Base-by-base conservation (phyloP, 2,888 invertebrate species). In the Biston stratarius region DNA sequence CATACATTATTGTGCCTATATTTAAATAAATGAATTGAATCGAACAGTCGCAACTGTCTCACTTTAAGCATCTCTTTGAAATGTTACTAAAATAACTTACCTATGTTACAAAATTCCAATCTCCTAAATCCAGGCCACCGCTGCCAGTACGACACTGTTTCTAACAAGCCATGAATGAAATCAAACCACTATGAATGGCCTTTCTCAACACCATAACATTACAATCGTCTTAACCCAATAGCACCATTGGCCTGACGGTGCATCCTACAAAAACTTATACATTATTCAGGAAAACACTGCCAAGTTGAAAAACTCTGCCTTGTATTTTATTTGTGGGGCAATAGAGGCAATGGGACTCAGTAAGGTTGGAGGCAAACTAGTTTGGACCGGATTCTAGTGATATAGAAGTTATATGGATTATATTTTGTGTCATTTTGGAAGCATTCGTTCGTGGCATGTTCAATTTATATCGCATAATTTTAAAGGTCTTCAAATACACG, bases 241-340 rank as follows among this genome's bases (percentile, higher is more conserved):
- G 61, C 70, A 55, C 55, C 55, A 55, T 55, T 55, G 42, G 55
- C 56, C 47, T 67, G 66, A 73, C 72, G 62, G 52, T 53, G 72
- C 72, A 75, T 73, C 74, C 74, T 75, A 73, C 74, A 75, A 75
- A 69, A 65, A 66, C 70, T 70, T 61, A 75, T 75, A 67, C 65
- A 73, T 73, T 72, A 74, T 70, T 63, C 67, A 68, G 38, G 55
- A 45, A 56, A 70, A 72, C 48, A 15, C 68, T 63, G 36, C 67
- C 44, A 58, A 57, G 52, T 69, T 55, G 52, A 59, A 71, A 64
- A 70, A 34, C 24, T 24, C 47, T 10, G 33, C 0, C 1, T 2
- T 6, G 33, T 55, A 24, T 44, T 38, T 38, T 40, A 33, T 40
- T 55, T 34, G 38, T 61, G 42, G 40, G 34, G 5, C 63, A 49